phyloP scores from a whole-genome alignment of 2,888 invertebrate genomes.

The Hypomecis punctinalis region DNA sequence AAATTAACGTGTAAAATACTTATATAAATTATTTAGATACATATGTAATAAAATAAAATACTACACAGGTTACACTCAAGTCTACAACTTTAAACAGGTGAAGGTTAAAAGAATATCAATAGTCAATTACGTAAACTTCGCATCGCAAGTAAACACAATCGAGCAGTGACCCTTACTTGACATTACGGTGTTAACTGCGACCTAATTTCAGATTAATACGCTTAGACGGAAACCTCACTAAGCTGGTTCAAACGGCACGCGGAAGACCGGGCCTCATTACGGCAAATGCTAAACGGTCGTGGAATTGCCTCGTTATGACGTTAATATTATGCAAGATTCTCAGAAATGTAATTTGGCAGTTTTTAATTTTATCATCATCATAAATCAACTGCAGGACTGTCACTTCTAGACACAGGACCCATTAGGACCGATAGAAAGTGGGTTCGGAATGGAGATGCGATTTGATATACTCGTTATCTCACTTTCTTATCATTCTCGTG shows the following conservation, averaged over 20 bases:
- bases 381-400: too few species aligned
- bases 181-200: constrained; percentile 77
- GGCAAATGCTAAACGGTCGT: constrained; percentile 47
- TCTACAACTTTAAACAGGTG: constrained; percentile 19
- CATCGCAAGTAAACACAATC: constrained; percentile 41
- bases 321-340: constrained; percentile 33
- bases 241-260: constrained; percentile 78
- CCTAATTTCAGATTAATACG: constrained; percentile 84
- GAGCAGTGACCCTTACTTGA: constrained; percentile 78
- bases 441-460: too few species aligned
- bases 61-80: too few species aligned
- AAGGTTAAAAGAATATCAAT: constrained; percentile 36
- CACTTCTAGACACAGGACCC: too few species aligned
- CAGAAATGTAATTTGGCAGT: background rate
- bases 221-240: constrained; percentile 84
- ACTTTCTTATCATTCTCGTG: too few species aligned
- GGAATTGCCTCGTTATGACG: constrained; percentile 58
- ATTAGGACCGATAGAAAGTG: too few species aligned
- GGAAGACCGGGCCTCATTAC: constrained; percentile 64
- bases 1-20: too few species aligned
- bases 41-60: too few species aligned
- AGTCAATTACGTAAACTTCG: constrained; percentile 30
- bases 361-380: too few species aligned
- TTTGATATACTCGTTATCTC: too few species aligned
- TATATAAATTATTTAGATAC: too few species aligned